Evolutionary conservation across 2,113 vertebrate genomes (phyloP), one percentile per base, ranked within the genome.

Genomic region (Tetraodon nigroviridis): DNA sequence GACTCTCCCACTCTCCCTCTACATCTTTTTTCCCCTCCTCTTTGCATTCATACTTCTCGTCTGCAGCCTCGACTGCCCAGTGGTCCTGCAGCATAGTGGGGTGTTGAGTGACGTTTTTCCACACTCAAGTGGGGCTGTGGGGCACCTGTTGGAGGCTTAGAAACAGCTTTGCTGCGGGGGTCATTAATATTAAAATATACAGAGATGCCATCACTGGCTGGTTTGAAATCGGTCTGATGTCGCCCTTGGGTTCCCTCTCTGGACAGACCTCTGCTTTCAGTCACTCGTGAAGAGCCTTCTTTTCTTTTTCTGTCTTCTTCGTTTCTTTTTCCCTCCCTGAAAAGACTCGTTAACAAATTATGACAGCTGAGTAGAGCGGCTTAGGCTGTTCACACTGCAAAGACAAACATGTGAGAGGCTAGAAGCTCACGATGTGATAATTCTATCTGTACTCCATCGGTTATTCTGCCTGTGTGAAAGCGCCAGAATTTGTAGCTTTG

Each of bases 101-200:
- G 55, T 71, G 69, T 59, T 71, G 76, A 76, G 74, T 84, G 79
- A 81, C 82, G 18, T 54, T 58, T 71, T 81, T 83, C 66, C 66
- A 82, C 61, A 55, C 73, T 80, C 5, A 62, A 81, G 73, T 78
- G 82, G 64, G 64, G 69, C 75, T 61, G 73, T 61, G 73, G 71
- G 84, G 87, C 89, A 92, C 89, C 90, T 91, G 89, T 90, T 89
- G 85, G 78, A 88, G 81, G 84, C 81, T 84, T 79, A 86, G 77
- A 79, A 79, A 58, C 77, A 63, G 84, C 86, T 89, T 86, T 88
- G 71, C 75, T 67, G 82, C 75, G 61, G 17, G 69, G 75, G 85
- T 89, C 89, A 91, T 92, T 91, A 91, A 90, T 91, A 91, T 92
- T 91, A 89, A 91, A 90, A 92, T 89, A 88, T 90, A 89, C 87